phyloP scores from a whole-genome alignment of 2,113 vertebrate species.

The Polyodon spathula region DNA sequence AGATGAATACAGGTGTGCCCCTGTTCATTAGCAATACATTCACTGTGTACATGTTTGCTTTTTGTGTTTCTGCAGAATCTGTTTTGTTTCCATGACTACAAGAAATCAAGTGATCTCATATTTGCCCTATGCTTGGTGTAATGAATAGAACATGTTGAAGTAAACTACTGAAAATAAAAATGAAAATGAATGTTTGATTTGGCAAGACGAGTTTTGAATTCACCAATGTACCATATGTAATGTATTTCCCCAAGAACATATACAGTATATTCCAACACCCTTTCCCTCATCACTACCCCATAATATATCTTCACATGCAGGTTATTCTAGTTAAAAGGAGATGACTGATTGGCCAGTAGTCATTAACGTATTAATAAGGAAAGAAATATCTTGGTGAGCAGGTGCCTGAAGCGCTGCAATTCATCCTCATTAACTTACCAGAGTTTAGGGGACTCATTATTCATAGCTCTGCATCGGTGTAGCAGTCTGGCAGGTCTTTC shows the following conservation, averaged over 20 bases:
- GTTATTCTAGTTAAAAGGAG: slow-evolving; percentile 4
- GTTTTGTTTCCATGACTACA: slow-evolving; percentile 38
- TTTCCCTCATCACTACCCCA: too few relatives aligned
- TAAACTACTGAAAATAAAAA: slow-evolving; percentile 32
- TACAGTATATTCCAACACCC: too few relatives aligned
- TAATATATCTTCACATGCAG: too few relatives aligned
- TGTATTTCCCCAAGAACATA: too few relatives aligned
- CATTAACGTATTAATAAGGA: slow-evolving; percentile 25
- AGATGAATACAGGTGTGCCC: slow-evolving; percentile 21
- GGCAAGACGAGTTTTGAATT: too few relatives aligned
- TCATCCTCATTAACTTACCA: slow-evolving; percentile 33
- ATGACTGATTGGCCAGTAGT: slow-evolving; percentile 32
- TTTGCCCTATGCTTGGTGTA: slow-evolving; percentile 14
- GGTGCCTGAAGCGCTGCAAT: slow-evolving; percentile 29
- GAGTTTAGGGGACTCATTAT: slow-evolving; percentile 34
- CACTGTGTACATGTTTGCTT: slow-evolving; percentile 1
- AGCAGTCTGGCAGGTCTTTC: too few relatives aligned
- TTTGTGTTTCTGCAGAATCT: slow-evolving; percentile 25
- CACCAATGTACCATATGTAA: too few relatives aligned
- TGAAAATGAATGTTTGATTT: too few relatives aligned
- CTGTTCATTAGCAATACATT: slow-evolving; percentile 16
- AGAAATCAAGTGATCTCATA: slow-evolving; percentile 17
- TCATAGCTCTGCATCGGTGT: too few relatives aligned
- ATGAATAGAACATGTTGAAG: slow-evolving; percentile 21
- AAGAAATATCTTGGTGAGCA: slow-evolving; percentile 34